These are phyloP conservation scores for Drosophila tropicalis DNA, from an alignment of 1,140 invertebrate species.

Conservation along the genomic window DNA sequence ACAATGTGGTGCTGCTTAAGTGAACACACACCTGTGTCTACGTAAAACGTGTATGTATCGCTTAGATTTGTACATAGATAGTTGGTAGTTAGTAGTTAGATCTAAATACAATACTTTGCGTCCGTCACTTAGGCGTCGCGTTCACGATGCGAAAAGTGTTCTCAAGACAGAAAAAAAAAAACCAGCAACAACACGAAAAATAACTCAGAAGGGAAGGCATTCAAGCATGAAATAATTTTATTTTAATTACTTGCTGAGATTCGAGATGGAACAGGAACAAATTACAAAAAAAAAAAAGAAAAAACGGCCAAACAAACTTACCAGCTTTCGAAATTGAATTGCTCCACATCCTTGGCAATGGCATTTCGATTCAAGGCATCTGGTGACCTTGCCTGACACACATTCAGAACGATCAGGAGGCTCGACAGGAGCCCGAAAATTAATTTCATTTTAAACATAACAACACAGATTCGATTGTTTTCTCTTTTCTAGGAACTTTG, in stretches of 20 bases:
- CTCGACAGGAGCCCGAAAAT: conserved; percentile 35
- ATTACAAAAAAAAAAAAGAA: conserved; percentile 10
- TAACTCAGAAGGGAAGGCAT: conserved; percentile 25
- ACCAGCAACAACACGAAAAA: background rate
- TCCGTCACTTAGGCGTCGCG: conserved; percentile 39
- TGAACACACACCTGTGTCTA: conserved; percentile 55
- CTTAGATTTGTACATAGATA: conserved; percentile 29
- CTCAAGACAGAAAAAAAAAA: conserved; percentile 30
- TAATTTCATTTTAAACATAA: conserved; percentile 31
- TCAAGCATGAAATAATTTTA: conserved; percentile 38
- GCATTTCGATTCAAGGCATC: conserved; percentile 41
- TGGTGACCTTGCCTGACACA: conserved; percentile 37
- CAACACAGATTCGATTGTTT: conserved; percentile 13
- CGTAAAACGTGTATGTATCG: conserved; percentile 31
- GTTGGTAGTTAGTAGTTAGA: no score
- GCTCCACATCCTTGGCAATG: conserved; percentile 32
- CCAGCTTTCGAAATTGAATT: conserved; percentile 54
- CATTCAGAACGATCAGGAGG: conserved; percentile 33
- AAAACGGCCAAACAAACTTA: conserved; percentile 43
- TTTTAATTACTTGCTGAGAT: conserved; percentile 16
- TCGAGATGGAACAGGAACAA: conserved; percentile 22
- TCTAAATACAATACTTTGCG: conserved; percentile 33
- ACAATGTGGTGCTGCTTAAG: conserved; percentile 26
- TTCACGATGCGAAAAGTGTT: conserved; percentile 26
- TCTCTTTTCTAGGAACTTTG: conserved; percentile 1